Evolutionary conservation across 2,113 vertebrate genomes (phyloP).

Genomic region (Thamnaconus septentrionalis): DNA sequence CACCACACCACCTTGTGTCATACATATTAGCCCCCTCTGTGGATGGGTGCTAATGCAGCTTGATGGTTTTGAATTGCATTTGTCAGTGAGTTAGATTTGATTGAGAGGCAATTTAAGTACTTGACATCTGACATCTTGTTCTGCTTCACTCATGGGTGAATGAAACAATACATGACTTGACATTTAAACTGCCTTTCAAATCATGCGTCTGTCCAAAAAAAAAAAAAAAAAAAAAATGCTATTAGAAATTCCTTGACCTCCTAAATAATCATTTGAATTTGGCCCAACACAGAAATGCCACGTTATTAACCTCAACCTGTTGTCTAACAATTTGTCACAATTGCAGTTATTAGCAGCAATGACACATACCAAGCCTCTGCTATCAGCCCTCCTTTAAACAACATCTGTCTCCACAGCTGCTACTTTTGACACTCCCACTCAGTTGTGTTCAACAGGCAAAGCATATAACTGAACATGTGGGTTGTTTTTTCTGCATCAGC

Average conservation of each 20-base stretch:
- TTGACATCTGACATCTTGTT: slow-evolving; percentile 55
- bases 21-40: slow-evolving; percentile 41
- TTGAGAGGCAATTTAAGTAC: slow-evolving; percentile 49
- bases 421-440: not conserved
- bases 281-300: too few species aligned
- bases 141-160: slow-evolving; percentile 14
- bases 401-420: slow-evolving; percentile 1
- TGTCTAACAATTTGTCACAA: too few species aligned
- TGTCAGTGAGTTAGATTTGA: slow-evolving; percentile 66
- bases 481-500: not conserved
- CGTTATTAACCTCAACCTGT: too few species aligned
- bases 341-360: too few species aligned
- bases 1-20: not conserved
- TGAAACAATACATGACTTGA: slow-evolving; percentile 15
- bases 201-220: too few species aligned
- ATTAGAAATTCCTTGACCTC: too few species aligned
- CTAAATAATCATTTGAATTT: too few species aligned
- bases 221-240: too few species aligned
- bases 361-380: too few species aligned
- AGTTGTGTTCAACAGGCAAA: not conserved
- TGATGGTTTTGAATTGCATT: slow-evolving; percentile 65
- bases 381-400: not conserved
- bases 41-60: slow-evolving; percentile 57
- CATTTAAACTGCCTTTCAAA: not conserved
- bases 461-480: too few species aligned